A percentile compares a stretch with the other conserved stretches of the same genome.
These are phyloP conservation scores for Protaetia brevitarsis DNA, from an alignment of 1,140 invertebrate genomes.

Conservation along the genomic window DNA sequence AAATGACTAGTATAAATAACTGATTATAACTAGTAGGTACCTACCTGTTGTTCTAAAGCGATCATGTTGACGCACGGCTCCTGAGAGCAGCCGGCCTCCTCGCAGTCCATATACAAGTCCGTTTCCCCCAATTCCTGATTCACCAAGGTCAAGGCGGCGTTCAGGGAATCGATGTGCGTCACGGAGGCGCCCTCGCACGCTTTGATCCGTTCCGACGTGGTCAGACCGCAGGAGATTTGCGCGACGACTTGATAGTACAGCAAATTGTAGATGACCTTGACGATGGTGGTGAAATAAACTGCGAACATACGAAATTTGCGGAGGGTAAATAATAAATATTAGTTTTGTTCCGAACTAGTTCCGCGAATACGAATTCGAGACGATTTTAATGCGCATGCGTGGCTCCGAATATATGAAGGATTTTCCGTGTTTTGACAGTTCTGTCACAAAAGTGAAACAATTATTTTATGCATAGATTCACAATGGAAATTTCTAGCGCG, in stretches of 20 bases:
- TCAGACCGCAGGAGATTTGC: conserved; percentile 67
- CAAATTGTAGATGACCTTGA: conserved; percentile 83
- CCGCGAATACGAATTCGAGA: no score
- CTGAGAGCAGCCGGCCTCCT: conserved; percentile 30
- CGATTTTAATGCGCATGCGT: no score
- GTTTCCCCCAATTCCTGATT: conserved; percentile 53
- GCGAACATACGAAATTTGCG: conserved; percentile 22
- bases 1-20: no score
- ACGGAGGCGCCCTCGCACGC: conserved; percentile 32
- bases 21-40: background rate
- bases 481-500: no score
- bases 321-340: no score
- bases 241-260: conserved; percentile 83
- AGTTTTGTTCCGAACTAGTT: no score
- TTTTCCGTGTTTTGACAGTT: no score
- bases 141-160: conserved; percentile 49
- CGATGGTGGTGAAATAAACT: conserved; percentile 84
- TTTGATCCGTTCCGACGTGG: conserved; percentile 50
- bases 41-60: conserved; percentile 50
- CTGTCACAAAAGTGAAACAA: no score
- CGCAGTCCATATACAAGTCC: conserved; percentile 54
- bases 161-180: conserved; percentile 36
- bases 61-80: conserved; percentile 44
- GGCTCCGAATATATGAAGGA: no score
- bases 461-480: no score